Evolutionary conservation across 2,888 invertebrate genomes (phyloP).

Genomic region (Neelides folsomi): DNA sequence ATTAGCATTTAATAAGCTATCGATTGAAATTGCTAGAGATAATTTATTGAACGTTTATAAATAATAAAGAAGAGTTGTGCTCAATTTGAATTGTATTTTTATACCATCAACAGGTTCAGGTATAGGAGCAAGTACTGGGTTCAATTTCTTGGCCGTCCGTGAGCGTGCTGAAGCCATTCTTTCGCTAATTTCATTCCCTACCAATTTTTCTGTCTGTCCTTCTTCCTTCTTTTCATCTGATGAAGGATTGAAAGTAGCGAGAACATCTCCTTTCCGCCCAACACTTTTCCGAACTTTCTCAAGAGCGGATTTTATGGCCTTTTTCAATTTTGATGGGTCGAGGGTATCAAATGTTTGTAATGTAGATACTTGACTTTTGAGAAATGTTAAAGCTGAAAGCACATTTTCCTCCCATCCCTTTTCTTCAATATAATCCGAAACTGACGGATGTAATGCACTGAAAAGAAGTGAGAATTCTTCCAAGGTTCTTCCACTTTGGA

Average conservation of each 20-base stretch:
- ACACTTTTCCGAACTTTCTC: conserved; percentile 25
- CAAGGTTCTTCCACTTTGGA: conserved; percentile 38
- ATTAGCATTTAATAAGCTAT: too few species aligned
- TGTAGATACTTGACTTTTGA: conserved; percentile 26
- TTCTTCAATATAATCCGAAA: conserved; percentile 38
- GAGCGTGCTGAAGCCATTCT: conserved; percentile 30
- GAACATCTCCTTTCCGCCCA: neutral
- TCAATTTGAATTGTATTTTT: too few species aligned
- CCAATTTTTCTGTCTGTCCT: conserved; percentile 16
- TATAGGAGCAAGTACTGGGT: conserved; percentile 23
- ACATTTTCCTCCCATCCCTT: conserved; percentile 34
- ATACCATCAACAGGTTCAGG: conserved; percentile 28
- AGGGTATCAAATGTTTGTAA: conserved; percentile 18
- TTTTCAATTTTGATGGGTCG: conserved; percentile 26
- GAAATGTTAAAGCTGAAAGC: conserved; percentile 23
- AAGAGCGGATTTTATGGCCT: conserved; percentile 24
- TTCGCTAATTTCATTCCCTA: conserved; percentile 31
- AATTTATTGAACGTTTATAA: too few species aligned
- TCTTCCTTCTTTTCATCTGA: conserved; percentile 5
- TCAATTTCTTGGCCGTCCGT: conserved; percentile 17
- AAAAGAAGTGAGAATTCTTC: conserved; percentile 37
- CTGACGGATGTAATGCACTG: conserved; percentile 37
- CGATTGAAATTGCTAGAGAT: too few species aligned
- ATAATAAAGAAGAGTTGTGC: too few species aligned
- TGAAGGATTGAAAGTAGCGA: conserved; percentile 1